Evolutionary conservation across 2,888 invertebrate species (phyloP).

Genomic region (Exocentrus adspersus): DNA sequence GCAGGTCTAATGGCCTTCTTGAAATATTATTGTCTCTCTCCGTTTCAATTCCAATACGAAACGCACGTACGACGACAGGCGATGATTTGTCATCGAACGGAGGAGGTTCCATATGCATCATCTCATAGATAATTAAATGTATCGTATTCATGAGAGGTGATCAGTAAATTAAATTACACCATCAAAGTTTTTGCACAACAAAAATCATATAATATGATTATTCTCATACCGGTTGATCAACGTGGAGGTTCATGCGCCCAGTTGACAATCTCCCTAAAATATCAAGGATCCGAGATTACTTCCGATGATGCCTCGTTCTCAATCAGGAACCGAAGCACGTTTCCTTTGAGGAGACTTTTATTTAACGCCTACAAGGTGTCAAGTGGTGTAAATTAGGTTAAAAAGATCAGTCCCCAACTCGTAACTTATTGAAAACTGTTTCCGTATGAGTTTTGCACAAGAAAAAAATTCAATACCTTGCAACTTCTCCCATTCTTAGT

Average conservation of each 20-base stretch:
- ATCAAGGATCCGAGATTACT: constrained; percentile 27
- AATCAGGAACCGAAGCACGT: constrained; percentile 54
- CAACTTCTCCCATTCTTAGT: not conserved
- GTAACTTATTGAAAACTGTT: constrained; percentile 48
- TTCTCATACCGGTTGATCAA: too few species aligned
- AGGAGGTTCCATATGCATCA: constrained; percentile 11
- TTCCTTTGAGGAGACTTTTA: constrained; percentile 56
- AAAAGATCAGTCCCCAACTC: constrained; percentile 53
- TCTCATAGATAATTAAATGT: constrained; percentile 10
- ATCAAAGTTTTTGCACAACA: too few species aligned
- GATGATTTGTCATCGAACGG: constrained; percentile 36
- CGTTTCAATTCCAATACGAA: constrained; percentile 47
- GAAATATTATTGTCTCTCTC: constrained; percentile 58
- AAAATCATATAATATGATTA: too few species aligned
- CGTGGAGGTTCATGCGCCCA: too few species aligned
- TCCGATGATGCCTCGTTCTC: constrained; percentile 37
- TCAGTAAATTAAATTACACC: not conserved
- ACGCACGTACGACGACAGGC: constrained; percentile 34
- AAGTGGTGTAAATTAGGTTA: constrained; percentile 51
- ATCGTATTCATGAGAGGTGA: not conserved
- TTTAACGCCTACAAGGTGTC: constrained; percentile 55
- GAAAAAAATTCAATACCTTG: not conserved
- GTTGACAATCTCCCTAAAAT: constrained; percentile 21
- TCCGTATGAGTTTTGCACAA: constrained; percentile 13
- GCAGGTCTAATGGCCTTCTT: constrained; percentile 57